These are phyloP conservation scores for Orthonevra nobilis DNA, from an alignment of 2,888 invertebrate genomes.

Conservation along the genomic window DNA sequence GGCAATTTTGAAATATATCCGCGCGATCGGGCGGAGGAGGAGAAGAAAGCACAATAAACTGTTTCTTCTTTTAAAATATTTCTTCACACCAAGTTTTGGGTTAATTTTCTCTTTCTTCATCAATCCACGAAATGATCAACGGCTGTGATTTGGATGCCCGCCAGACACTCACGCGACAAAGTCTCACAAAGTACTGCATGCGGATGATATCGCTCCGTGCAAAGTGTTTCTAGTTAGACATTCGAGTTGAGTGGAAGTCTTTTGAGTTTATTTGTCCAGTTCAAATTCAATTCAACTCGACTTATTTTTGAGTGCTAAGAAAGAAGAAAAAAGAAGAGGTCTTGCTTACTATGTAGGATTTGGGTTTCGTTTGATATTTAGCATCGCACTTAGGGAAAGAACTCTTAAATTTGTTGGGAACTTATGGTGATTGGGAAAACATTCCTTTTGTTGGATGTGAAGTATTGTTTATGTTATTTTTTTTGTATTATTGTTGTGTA, in stretches of 20 bases:
- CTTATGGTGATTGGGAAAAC: slow-evolving; percentile 26
- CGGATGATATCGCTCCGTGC: not conserved
- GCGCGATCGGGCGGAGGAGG: not conserved
- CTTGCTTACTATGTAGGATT: too few relatives aligned
- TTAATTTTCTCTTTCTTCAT: slow-evolving; percentile 31
- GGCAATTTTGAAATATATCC: not conserved
- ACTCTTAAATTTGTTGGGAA: slow-evolving; percentile 25
- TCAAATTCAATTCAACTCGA: not conserved
- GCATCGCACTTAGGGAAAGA: slow-evolving; percentile 3
- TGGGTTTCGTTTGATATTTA: too few relatives aligned
- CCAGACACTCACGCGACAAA: slow-evolving; percentile 42
- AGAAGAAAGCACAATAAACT: slow-evolving; percentile 47
- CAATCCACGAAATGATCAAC: slow-evolving; percentile 40
- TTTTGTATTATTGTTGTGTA: slow-evolving; percentile 7
- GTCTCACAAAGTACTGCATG: slow-evolving; percentile 56
- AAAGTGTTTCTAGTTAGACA: slow-evolving; percentile 4
- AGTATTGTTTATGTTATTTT: slow-evolving; percentile 23
- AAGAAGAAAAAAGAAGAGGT: too few relatives aligned
- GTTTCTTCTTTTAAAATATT: slow-evolving; percentile 37
- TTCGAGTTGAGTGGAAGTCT: slow-evolving; percentile 13
- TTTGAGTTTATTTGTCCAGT: not conserved
- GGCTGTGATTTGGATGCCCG: slow-evolving; percentile 7
- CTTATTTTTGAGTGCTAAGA: slow-evolving; percentile 11
- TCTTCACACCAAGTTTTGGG: slow-evolving; percentile 18
- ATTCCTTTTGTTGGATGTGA: not conserved